These are phyloP conservation scores for Tachina fera DNA, from an alignment of 2,888 invertebrate species.

Conservation along the genomic window DNA sequence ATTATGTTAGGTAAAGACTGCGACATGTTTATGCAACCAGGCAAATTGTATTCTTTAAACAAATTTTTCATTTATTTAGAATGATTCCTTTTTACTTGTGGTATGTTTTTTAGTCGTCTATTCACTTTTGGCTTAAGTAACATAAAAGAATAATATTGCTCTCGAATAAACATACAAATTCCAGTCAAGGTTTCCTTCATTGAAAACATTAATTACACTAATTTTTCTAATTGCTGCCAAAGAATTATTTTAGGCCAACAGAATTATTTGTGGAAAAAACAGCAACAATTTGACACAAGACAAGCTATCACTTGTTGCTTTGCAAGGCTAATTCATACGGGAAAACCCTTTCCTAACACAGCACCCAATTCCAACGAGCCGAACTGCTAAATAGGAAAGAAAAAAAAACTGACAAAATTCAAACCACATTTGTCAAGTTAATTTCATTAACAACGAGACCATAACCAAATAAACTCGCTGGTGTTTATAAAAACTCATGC, in stretches of 20 bases:
- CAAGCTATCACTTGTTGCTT: constrained; percentile 48
- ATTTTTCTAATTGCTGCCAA: constrained; percentile 33
- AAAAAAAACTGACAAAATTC: constrained; percentile 50
- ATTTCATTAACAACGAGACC: constrained; percentile 58
- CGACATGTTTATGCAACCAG: no score
- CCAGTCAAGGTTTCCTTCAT: neutral
- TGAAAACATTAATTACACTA: constrained; percentile 27
- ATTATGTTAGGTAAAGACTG: no score
- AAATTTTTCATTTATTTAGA: no score
- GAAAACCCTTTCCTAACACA: constrained; percentile 2
- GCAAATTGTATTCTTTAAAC: no score
- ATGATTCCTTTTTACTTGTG: no score
- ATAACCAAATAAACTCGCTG: constrained; percentile 48
- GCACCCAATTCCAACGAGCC: constrained; percentile 7
- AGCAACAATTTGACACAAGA: neutral
- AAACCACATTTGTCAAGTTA: constrained; percentile 60
- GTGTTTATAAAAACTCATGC: constrained; percentile 38
- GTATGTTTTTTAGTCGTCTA: no score
- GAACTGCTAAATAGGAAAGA: neutral
- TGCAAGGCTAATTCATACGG: constrained; percentile 27
- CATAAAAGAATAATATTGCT: no score
- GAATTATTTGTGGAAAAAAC: neutral
- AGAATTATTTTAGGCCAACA: constrained; percentile 35
- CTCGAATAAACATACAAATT: neutral
- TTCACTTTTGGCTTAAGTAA: no score